phyloP scores from a whole-genome alignment of 2,888 invertebrate species.

The Agrotis exclamationis region DNA sequence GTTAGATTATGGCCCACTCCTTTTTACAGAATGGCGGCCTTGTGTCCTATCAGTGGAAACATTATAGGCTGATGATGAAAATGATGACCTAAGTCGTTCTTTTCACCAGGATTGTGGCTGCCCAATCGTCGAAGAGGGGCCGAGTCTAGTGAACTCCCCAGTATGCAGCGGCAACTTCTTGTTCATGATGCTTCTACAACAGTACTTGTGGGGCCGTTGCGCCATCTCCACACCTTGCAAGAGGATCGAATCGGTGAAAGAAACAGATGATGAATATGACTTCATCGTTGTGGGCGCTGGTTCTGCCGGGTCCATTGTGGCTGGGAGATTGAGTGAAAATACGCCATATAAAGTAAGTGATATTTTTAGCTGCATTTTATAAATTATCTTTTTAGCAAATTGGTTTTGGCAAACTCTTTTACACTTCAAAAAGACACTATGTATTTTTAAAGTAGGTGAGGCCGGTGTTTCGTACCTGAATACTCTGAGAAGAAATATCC shows the following conservation, averaged over 20 bases:
- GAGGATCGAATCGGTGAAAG: conserved; percentile 83
- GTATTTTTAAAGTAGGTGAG: no score
- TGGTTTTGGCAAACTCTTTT: no score
- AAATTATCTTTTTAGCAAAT: no score
- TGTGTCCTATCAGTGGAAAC: no score
- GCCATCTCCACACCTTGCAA: conserved; percentile 89
- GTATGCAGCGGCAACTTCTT: conserved; percentile 88
- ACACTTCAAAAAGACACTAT: no score
- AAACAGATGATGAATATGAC: conserved; percentile 88
- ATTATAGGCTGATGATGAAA: no score
- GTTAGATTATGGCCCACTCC: no score
- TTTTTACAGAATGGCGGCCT: no score
- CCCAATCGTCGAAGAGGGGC: conserved; percentile 84
- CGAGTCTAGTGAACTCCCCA: conserved; percentile 88
- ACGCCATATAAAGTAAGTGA: conserved; percentile 51
- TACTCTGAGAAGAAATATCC: no score
- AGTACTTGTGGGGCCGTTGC: conserved; percentile 89
- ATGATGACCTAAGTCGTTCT: background rate
- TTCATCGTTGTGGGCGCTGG: conserved; percentile 93
- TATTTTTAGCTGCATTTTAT: background rate
- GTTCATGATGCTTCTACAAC: conserved; percentile 92
- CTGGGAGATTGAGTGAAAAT: conserved; percentile 91
- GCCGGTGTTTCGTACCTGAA: no score
- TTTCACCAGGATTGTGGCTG: conserved; percentile 85
- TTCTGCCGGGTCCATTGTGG: conserved; percentile 92